Evolutionary conservation across 1,140 invertebrate genomes (phyloP).

Genomic region (Drosophila albomicans): DNA sequence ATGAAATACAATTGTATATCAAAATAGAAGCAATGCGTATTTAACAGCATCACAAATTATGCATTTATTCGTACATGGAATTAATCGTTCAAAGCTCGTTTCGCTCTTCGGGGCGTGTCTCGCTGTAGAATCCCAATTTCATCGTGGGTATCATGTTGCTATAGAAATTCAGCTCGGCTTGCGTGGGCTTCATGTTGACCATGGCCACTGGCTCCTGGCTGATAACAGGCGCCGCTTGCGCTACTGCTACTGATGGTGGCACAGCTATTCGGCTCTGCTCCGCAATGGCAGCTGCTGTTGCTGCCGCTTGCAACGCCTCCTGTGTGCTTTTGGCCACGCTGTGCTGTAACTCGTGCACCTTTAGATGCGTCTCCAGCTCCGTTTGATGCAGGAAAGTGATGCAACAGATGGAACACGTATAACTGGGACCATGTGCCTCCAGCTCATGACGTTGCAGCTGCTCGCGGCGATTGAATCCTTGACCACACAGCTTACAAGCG

Average conservation of each 20-base stretch:
- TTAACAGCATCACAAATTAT: neutral
- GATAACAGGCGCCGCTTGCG: neutral
- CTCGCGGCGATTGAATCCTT: constrained; percentile 88
- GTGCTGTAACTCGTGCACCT: constrained; percentile 85
- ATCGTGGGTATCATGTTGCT: constrained; percentile 82
- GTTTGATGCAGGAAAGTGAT: constrained; percentile 86
- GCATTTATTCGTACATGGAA: constrained; percentile 4
- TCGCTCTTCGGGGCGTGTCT: constrained; percentile 73
- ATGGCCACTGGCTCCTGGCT: constrained; percentile 10
- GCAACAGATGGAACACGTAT: constrained; percentile 86
- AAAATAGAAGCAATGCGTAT: no score
- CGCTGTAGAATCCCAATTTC: constrained; percentile 81
- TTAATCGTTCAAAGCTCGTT: neutral
- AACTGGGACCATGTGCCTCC: constrained; percentile 86
- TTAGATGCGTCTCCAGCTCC: constrained; percentile 86
- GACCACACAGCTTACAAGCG: constrained; percentile 87
- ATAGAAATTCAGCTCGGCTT: constrained; percentile 72
- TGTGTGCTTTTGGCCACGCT: constrained; percentile 66
- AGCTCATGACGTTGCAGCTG: constrained; percentile 88
- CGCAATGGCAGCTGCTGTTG: constrained; percentile 34
- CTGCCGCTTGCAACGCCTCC: constrained; percentile 62
- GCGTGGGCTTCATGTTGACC: constrained; percentile 53
- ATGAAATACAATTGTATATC: no score
- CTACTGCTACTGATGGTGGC: constrained; percentile 8
- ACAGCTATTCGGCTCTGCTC: constrained; percentile 23